Percentiles rank a stretch among this genome's conserved stretches.
These are phyloP conservation scores for Drosophila mayri DNA, from an alignment of 1,140 invertebrate genomes.

Conservation along the genomic window DNA sequence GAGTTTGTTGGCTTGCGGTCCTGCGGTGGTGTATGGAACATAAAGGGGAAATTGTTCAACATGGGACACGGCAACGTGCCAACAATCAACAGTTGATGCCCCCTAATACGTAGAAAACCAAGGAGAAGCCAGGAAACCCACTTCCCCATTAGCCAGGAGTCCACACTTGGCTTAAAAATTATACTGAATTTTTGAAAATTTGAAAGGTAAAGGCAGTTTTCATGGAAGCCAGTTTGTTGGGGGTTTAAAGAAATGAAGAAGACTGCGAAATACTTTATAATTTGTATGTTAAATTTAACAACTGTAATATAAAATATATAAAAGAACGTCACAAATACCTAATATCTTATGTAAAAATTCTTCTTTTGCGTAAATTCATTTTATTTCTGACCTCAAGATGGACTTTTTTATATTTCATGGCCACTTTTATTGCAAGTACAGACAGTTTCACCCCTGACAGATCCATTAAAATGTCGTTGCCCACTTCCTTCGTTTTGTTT, in stretches of 20 bases:
- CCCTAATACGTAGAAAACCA: not conserved
- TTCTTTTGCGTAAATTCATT: not conserved
- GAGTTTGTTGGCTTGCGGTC: conserved; percentile 36
- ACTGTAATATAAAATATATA: not conserved
- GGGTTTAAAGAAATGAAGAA: too few relatives aligned
- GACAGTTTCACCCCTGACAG: conserved; percentile 8
- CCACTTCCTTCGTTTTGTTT: conserved; percentile 24
- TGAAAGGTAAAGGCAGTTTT: not conserved
- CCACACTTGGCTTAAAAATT: conserved; percentile 1
- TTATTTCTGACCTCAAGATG: not conserved
- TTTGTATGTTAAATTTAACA: not conserved
- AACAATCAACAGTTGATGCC: conserved; percentile 36
- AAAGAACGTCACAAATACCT: not conserved
- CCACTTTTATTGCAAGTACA: not conserved
- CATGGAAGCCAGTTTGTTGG: not conserved
- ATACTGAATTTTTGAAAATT: not conserved
- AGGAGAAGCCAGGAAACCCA: conserved; percentile 14
- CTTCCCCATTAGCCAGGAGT: not conserved
- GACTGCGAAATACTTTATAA: not conserved
- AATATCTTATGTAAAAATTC: not conserved
- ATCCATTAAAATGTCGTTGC: conserved; percentile 45
- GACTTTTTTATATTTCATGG: not conserved
- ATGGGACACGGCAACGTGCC: conserved; percentile 10
- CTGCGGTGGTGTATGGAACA: conserved; percentile 9
- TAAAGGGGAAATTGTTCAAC: not conserved